These are phyloP conservation scores for Plagiodera versicolora DNA, from an alignment of 2,888 invertebrate genomes.

Conservation along the genomic window DNA sequence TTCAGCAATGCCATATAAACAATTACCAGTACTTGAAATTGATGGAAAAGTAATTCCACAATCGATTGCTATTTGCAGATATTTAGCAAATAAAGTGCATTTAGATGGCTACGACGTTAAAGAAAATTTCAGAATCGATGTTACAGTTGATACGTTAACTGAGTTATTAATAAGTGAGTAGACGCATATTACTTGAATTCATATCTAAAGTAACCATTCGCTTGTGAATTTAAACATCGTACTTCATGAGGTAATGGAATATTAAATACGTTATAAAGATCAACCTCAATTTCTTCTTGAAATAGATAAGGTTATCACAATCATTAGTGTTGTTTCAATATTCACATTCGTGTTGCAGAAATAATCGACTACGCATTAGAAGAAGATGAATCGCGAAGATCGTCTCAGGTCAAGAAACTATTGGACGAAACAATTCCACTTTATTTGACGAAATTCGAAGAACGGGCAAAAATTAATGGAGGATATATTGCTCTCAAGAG, in stretches of 20 bases:
- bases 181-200: background rate
- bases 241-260: too few relatives aligned
- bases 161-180: background rate
- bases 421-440: background rate
- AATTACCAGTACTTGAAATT: constrained; percentile 63
- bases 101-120: constrained; percentile 59
- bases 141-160: background rate
- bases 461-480: background rate
- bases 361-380: background rate
- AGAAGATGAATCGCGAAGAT: background rate
- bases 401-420: background rate
- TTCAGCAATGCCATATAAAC: constrained; percentile 63
- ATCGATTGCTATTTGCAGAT: constrained; percentile 60
- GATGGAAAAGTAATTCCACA: constrained; percentile 64
- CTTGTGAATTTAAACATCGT: too few relatives aligned
- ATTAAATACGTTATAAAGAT: too few relatives aligned
- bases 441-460: background rate
- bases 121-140: constrained; percentile 52
- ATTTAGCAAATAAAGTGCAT: constrained; percentile 61
- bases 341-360: background rate
- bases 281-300: too few relatives aligned
- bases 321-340: too few relatives aligned
- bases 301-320: too few relatives aligned
- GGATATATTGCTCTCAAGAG: background rate
- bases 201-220: too few relatives aligned